Evolutionary conservation across 2,888 invertebrate genomes (phyloP).

Genomic region (Perdita meconis): DNA sequence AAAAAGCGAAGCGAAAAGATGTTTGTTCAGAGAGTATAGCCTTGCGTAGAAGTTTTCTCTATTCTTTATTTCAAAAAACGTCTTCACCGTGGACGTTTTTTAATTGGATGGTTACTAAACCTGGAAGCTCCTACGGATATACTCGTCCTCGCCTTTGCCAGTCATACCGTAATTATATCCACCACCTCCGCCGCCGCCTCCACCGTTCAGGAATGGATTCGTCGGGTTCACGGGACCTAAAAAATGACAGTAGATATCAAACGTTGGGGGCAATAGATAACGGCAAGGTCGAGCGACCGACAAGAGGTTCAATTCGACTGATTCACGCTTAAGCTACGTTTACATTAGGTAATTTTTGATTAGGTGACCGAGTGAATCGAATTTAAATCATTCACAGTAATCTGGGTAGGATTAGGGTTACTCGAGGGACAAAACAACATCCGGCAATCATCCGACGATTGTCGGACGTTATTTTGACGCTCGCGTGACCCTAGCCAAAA

Average conservation of each 20-base stretch:
- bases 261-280: too few relatives aligned
- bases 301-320: too few relatives aligned
- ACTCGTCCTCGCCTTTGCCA: slow-evolving; percentile 81
- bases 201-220: slow-evolving; percentile 82
- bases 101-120: slow-evolving; percentile 75
- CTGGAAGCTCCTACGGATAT: slow-evolving; percentile 83
- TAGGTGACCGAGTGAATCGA: too few relatives aligned
- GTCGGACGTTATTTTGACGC: too few relatives aligned
- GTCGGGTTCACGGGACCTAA: slow-evolving; percentile 79
- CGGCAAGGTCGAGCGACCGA: too few relatives aligned
- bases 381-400: too few relatives aligned
- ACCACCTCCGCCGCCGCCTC: slow-evolving; percentile 75
- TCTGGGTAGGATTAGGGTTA: too few relatives aligned
- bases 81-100: slow-evolving; percentile 58
- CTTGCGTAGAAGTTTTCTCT: slow-evolving; percentile 57
- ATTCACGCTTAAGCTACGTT: too few relatives aligned
- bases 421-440: too few relatives aligned
- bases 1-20: slow-evolving; percentile 34
- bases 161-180: slow-evolving; percentile 79
- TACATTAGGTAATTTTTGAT: too few relatives aligned
- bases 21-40: slow-evolving; percentile 68
- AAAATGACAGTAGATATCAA: neutral
- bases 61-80: slow-evolving; percentile 20
- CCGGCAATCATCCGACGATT: too few relatives aligned
- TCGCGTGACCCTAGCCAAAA: too few relatives aligned